phyloP scores from a whole-genome alignment of 2,113 vertebrate genomes.

The Trochalopteron elliotii region DNA sequence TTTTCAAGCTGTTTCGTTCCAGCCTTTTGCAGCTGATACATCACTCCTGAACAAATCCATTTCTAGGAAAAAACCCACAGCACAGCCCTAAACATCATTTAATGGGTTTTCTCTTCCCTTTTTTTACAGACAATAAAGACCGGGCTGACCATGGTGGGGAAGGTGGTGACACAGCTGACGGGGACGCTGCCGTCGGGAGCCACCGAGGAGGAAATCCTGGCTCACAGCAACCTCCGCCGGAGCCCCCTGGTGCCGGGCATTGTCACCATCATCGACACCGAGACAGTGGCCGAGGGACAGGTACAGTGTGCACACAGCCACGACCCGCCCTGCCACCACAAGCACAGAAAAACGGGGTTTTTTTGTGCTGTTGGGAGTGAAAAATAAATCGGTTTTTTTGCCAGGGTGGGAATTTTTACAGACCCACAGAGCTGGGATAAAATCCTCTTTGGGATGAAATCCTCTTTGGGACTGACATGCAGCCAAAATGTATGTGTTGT shows the following conservation, averaged over 20 bases:
- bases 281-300: slow-evolving; percentile 93
- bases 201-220: slow-evolving; percentile 86
- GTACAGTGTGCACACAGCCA: slow-evolving; percentile 60
- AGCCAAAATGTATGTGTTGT: not conserved
- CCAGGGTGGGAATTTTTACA: not conserved
- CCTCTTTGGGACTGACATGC: not conserved
- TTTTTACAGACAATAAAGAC: slow-evolving; percentile 89
- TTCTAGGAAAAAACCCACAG: not conserved
- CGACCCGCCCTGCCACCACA: fast-evolving
- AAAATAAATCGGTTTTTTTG: not conserved
- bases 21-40: not conserved
- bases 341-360: too few relatives aligned
- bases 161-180: slow-evolving; percentile 94
- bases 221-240: slow-evolving; percentile 84
- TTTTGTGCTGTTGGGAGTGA: too few relatives aligned
- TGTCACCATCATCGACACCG: slow-evolving; percentile 94
- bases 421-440: not conserved
- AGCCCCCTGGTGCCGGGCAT: slow-evolving; percentile 89
- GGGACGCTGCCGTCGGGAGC: slow-evolving; percentile 88
- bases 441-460: not conserved
- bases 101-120: not conserved
- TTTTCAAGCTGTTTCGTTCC: not conserved
- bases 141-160: slow-evolving; percentile 96
- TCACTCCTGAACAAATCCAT: not conserved
- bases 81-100: not conserved